Evolutionary conservation across 1,140 invertebrate species (phyloP).

Genomic region (Holotrichia oblita): DNA sequence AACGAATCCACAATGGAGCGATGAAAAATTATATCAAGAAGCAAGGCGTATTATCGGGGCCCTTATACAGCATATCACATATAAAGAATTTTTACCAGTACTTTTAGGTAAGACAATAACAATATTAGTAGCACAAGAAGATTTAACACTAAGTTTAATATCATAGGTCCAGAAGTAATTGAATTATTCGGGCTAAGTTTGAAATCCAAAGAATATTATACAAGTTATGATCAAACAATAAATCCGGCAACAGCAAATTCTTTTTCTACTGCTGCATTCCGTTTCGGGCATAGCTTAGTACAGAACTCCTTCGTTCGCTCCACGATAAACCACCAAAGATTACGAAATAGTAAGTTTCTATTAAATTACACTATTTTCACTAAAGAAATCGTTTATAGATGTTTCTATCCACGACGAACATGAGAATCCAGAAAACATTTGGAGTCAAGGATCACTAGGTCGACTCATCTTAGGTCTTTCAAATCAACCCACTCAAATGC

Average conservation of each 20-base stretch:
- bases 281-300: conserved; percentile 95
- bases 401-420: conserved; percentile 82
- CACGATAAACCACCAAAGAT: conserved; percentile 70
- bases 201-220: conserved; percentile 70
- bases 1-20: conserved; percentile 87
- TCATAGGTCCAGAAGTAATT: conserved; percentile 72
- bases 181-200: conserved; percentile 75
- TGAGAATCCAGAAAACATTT: conserved; percentile 68
- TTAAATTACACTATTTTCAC: neutral
- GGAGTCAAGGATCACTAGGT: conserved; percentile 81
- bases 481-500: conserved; percentile 79
- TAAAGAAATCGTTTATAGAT: conserved; percentile 64
- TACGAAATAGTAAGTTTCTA: conserved; percentile 71
- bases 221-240: conserved; percentile 79
- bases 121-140: neutral
- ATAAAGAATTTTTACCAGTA: conserved; percentile 88
- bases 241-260: conserved; percentile 91
- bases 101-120: conserved; percentile 70
- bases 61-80: conserved; percentile 87
- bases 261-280: conserved; percentile 94
- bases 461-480: conserved; percentile 79
- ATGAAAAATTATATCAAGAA: conserved; percentile 90
- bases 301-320: conserved; percentile 77
- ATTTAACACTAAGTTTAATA: neutral
- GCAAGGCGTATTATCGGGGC: conserved; percentile 83